Conservation (phyloP, 2,113 vertebrate species). For the Podarcis cretensis region DNA sequence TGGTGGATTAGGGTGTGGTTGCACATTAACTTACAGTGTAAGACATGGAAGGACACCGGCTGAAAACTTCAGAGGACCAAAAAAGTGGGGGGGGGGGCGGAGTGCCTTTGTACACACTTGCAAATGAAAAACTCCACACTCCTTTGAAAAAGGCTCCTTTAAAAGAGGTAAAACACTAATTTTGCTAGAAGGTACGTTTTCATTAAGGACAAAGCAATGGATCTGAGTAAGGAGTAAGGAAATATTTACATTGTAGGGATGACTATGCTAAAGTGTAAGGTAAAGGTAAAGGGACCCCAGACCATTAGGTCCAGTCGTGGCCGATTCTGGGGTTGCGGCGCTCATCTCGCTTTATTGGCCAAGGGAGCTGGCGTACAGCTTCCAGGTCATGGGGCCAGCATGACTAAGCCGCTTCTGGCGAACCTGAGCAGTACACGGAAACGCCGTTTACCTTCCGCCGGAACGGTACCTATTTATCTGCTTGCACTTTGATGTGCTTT, state of each 20-base stretch:
- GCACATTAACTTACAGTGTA: conserved; percentile 54
- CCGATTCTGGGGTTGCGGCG: no score
- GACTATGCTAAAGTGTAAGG: not conserved
- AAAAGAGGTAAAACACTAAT: not conserved
- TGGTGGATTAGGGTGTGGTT: conserved; percentile 59
- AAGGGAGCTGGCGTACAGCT: no score
- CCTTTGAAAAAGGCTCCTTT: not conserved
- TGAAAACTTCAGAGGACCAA: conserved; percentile 58
- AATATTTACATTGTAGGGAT: not conserved
- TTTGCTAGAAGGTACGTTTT: not conserved
- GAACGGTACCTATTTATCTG: no score
- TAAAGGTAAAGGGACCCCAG: no score
- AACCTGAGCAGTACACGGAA: no score
- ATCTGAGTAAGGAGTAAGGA: not conserved
- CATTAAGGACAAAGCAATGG: not conserved
- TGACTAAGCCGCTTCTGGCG: no score
- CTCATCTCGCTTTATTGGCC: no score
- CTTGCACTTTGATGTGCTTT: no score
- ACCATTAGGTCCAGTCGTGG: no score
- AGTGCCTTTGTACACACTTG: not conserved
- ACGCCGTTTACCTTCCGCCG: no score
- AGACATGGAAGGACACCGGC: conserved; percentile 64
- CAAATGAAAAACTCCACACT: not conserved
- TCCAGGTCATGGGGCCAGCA: no score
- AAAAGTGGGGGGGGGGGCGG: not conserved